Evolutionary conservation across 2,888 invertebrate species (phyloP).

Genomic region (Mythimna loreyi): DNA sequence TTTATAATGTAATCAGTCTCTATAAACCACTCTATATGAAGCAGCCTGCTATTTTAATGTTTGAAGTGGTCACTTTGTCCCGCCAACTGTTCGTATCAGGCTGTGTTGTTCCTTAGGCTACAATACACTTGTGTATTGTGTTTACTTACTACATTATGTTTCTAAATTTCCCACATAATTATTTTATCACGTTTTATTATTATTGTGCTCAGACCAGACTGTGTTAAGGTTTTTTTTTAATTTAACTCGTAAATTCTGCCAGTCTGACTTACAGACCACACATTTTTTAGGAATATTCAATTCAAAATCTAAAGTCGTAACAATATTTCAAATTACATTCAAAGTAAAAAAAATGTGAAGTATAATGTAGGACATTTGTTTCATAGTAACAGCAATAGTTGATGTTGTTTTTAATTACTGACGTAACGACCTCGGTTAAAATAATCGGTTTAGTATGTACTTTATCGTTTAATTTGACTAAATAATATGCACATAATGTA

Average conservation of each 20-base stretch:
- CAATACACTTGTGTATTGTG: conserved; percentile 1
- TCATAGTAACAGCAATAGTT: too few species aligned
- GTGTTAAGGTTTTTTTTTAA: background rate
- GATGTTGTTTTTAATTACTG: conserved; percentile 11
- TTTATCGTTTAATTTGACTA: conserved; percentile 36
- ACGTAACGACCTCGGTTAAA: conserved; percentile 24
- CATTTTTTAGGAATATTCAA: conserved; percentile 12
- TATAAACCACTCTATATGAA: conserved; percentile 30
- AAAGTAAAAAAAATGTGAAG: conserved; percentile 12
- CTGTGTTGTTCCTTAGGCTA: conserved; percentile 23
- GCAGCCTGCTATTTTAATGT: conserved; percentile 6
- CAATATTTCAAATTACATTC: conserved; percentile 9
- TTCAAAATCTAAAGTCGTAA: background rate
- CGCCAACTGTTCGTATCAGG: background rate
- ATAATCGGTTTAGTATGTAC: conserved; percentile 24
- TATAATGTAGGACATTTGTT: background rate
- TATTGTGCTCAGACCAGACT: background rate
- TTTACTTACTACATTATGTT: conserved; percentile 7
- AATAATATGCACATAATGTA: conserved; percentile 56
- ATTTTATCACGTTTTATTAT: too few species aligned
- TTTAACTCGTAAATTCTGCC: conserved; percentile 1
- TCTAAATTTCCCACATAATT: background rate
- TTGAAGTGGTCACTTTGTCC: conserved; percentile 5
- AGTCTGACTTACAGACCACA: background rate
- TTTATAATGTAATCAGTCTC: conserved; percentile 53